Evolutionary conservation across 2,797 vertebrate genomes (phyloP), one percentile per base, ranked within the genome.

Genomic region (Phaenicophaeus curvirostris): DNA sequence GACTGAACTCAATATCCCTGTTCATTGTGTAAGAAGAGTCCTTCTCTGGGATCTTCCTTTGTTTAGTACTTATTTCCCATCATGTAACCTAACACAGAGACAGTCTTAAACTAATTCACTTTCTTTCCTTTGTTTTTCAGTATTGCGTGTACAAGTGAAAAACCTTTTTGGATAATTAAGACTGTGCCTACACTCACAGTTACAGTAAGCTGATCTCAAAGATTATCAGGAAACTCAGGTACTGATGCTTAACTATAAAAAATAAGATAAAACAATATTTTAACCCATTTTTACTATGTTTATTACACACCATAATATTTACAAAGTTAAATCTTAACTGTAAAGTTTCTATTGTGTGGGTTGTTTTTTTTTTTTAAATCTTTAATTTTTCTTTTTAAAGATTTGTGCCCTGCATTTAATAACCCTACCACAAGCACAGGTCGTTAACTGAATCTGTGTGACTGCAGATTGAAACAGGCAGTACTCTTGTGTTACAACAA

Each of bases 401-500:
- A 96, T 94, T 91, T 98, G 95, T 84, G 95, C 96, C 97, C 96
- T 96, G 68, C 96, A 94, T 97, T 97, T 95, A 96, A 94, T 96
- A 96, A 97, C 93, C 97, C 95, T 97, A 96, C 95, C 95, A 90
- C 96, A 95, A 96, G 94, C 95, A 97, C 97, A 97, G 96, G 75
- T 96, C 85, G 83, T 96, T 95, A 94, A 95, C 92, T 97, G 90
- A 90, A 75, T 96, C 97, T 96, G 95, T 91, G 85, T 87, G 96
- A 97, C 98, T 98, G 97, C 96, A 96, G 97, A 97, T 98, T 97
- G 98, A 98, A 98, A 97, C 98, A 99, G 98, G 98, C 98, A 98
- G 96, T 95, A 97, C 97, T 98, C 97, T 96, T 96, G 97, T 98
- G 98, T 98, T 98, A 98, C 97, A 98, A 99, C 98, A 99, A 98